Evolutionary conservation across 2,888 invertebrate genomes (phyloP).

Genomic region (Orchesellides sinensis): DNA sequence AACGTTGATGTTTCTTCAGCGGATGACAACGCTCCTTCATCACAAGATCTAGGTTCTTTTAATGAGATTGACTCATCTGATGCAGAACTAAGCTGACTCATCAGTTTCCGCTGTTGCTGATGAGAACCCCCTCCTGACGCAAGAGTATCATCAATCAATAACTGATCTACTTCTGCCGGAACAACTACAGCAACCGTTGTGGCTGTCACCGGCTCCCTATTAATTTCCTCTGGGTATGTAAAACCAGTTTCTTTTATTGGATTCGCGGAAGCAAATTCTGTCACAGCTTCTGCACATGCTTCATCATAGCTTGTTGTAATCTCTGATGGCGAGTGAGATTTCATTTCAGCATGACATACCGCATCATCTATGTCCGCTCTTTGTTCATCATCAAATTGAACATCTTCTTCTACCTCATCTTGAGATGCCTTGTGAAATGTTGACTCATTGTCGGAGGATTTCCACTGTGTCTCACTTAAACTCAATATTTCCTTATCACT

Average conservation of each 20-base stretch:
- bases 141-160: background rate
- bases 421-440: constrained; percentile 11
- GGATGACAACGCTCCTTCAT: constrained; percentile 41
- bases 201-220: constrained; percentile 7
- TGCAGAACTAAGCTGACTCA: constrained; percentile 57
- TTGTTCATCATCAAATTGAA: background rate
- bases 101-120: constrained; percentile 28
- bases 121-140: background rate
- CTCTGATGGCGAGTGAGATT: constrained; percentile 20
- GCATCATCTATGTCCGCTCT: no score
- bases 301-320: background rate
- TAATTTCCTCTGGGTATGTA: constrained; percentile 6
- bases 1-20: constrained; percentile 30
- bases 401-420: constrained; percentile 23
- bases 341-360: constrained; percentile 4
- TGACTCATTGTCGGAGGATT: constrained; percentile 20
- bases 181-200: constrained; percentile 31
- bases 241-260: constrained; percentile 11
- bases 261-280: constrained; percentile 39
- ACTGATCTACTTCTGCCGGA: constrained; percentile 29
- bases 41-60: constrained; percentile 50
- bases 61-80: constrained; percentile 61
- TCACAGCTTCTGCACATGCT: constrained; percentile 21
- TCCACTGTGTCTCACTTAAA: background rate
- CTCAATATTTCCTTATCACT: background rate